A percentile compares a stretch with the other conserved stretches of the same genome.
These are phyloP conservation scores for Drosophila acutilabella DNA, from an alignment of 2,888 invertebrate species.

Conservation along the genomic window DNA sequence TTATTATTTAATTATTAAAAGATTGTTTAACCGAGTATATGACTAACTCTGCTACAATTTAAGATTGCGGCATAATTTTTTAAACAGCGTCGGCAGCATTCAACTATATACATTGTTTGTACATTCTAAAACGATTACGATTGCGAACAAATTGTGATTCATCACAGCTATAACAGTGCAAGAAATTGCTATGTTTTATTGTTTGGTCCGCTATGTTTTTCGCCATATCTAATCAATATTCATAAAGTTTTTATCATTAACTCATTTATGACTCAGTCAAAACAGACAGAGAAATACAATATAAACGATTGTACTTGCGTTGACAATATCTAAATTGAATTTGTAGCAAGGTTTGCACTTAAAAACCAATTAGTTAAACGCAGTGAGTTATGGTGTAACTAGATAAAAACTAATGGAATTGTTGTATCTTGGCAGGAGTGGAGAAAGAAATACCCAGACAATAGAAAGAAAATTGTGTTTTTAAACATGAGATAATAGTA, in stretches of 20 bases:
- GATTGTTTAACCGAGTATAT: not conserved
- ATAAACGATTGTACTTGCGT: constrained; percentile 6
- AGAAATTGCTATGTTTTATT: not conserved
- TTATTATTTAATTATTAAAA: not conserved
- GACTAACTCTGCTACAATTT: not conserved
- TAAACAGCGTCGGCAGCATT: not conserved
- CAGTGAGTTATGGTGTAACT: constrained; percentile 24
- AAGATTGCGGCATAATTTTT: not conserved
- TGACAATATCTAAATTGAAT: constrained; percentile 46
- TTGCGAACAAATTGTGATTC: constrained; percentile 27
- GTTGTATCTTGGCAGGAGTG: not conserved
- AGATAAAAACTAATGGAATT: constrained; percentile 28
- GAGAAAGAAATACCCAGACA: not conserved
- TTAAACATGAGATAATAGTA: too few relatives aligned
- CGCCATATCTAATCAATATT: constrained; percentile 34
- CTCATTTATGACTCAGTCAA: constrained; percentile 29
- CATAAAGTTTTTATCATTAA: constrained; percentile 26
- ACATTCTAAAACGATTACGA: not conserved
- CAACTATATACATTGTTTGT: not conserved
- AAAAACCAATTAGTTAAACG: constrained; percentile 55
- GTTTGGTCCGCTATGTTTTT: not conserved
- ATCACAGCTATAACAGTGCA: not conserved
- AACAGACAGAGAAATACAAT: constrained; percentile 9
- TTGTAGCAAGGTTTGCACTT: constrained; percentile 45
- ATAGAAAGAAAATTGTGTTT: too few relatives aligned